Base-by-base conservation (phyloP, 2,888 invertebrate genomes). In the Lacanobia oleracea region DNA sequence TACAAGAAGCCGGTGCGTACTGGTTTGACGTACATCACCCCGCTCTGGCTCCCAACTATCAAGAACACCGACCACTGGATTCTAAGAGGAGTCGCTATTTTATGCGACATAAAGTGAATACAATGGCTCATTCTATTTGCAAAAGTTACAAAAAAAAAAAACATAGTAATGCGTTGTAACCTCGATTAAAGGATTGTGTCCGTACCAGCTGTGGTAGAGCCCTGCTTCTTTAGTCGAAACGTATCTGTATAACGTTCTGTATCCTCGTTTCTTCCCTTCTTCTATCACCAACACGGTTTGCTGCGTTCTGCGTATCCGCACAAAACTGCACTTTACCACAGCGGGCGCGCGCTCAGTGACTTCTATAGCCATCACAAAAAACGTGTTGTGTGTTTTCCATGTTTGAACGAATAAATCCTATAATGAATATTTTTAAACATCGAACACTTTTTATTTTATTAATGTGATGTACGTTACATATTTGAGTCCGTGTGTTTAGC, bases 1-100 rank as follows among this genome's bases (percentile, higher is more conserved):
- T 99, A 99, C 91, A 99, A 98, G 94, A 99, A 98, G 91, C 97
- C 98, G 1, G 96, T 96, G 80, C 97, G 99, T 83, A 99, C 98
- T 0, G 98, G 98, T 82, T 94, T 98, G 69, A 98, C 98, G 66
- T 98, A 98, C 88, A 97, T 99, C 82, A 97, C 98, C 1, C 97
- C 97, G 0, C 91, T 98, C 21, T 98, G 97, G 97, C 90, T 98
- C 74, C 96, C 97, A 51, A 97, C 97, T 0, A 87, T 95, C 16
- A 94, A 94, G 72, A 97, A 97, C 88, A 98, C 98, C 0, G 98
- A 98, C 77, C 98, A 98, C 91, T 99, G 98, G 99, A 97, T 97
- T 59, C 91, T 98, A 54, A 96, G 99, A 79, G 99, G 98, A 14
- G 98, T 98, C 7, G 99, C 98, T 7, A 96, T 98, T 51, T 96